These are phyloP conservation scores for Fragariocoptes setiger DNA, from an alignment of 1,140 invertebrate genomes.

Conservation along the genomic window DNA sequence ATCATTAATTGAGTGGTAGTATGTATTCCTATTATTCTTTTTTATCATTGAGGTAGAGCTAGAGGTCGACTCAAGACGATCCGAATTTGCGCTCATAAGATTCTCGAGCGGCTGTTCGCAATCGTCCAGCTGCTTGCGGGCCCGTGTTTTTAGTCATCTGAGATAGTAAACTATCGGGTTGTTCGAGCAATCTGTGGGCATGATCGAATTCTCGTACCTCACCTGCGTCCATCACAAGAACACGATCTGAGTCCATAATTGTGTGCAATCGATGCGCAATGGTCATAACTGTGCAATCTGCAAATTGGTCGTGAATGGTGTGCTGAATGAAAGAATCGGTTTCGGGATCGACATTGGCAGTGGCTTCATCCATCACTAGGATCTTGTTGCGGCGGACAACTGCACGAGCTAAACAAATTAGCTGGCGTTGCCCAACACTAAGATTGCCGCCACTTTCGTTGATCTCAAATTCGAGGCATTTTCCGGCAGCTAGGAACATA, in stretches of 20 bases:
- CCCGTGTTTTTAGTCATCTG: constrained; percentile 9
- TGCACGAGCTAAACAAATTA: constrained; percentile 38
- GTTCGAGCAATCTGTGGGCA: constrained; percentile 6
- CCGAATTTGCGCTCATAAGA: background rate
- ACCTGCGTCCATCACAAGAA: constrained; percentile 10
- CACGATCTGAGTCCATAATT: constrained; percentile 13
- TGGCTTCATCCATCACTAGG: constrained; percentile 35
- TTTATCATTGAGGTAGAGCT: too few relatives aligned
- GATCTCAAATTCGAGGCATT: constrained; percentile 4
- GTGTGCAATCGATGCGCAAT: constrained; percentile 18
- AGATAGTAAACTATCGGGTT: constrained; percentile 4
- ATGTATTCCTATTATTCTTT: too few relatives aligned
- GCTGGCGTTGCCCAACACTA: constrained; percentile 35
- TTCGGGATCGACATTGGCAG: constrained; percentile 45
- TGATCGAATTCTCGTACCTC: constrained; percentile 6
- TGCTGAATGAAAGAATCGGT: constrained; percentile 16
- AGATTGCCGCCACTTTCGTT: constrained; percentile 24
- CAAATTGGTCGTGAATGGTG: constrained; percentile 15
- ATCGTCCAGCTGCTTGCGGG: constrained; percentile 2
- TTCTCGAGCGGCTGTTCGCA: background rate
- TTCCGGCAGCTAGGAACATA: constrained; percentile 7
- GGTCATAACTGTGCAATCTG: constrained; percentile 16
- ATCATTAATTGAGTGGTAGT: too few relatives aligned
- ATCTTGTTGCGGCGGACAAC: constrained; percentile 30
- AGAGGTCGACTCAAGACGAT: too few relatives aligned